These are phyloP conservation scores for Eupithecia vulgata DNA, from an alignment of 2,888 invertebrate species.

Conservation along the genomic window DNA sequence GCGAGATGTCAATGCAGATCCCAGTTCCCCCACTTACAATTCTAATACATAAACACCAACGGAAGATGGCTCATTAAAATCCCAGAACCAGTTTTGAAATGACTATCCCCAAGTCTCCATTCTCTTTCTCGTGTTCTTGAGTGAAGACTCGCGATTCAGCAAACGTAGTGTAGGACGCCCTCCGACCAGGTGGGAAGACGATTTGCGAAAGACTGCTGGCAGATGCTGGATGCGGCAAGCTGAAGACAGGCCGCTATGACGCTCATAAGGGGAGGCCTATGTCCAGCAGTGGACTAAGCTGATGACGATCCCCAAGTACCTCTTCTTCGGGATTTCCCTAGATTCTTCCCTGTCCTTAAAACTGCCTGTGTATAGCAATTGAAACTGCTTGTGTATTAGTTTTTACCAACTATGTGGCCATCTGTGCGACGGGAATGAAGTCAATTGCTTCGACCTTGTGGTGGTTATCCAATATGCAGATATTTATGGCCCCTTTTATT, in stretches of 20 bases:
- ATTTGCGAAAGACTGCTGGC: too few species aligned
- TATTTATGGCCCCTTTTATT: slow-evolving; percentile 26
- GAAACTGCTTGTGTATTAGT: slow-evolving; percentile 12
- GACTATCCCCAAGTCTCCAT: background rate
- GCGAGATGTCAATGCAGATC: too few species aligned
- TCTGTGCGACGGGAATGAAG: slow-evolving; percentile 33
- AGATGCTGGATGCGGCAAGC: too few species aligned
- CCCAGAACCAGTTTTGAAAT: background rate
- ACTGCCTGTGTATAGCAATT: slow-evolving; percentile 15
- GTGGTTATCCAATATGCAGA: slow-evolving; percentile 34
- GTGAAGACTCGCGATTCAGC: too few species aligned
- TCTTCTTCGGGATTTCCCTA: slow-evolving; percentile 5
- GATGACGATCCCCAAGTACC: background rate
- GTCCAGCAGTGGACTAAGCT: too few species aligned
- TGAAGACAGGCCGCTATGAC: too few species aligned
- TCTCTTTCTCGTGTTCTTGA: too few species aligned
- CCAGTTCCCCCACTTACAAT: too few species aligned
- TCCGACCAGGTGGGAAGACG: too few species aligned
- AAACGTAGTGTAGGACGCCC: too few species aligned
- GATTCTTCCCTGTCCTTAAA: slow-evolving; percentile 17
- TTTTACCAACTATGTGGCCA: background rate
- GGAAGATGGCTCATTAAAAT: background rate
- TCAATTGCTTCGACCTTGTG: slow-evolving; percentile 43
- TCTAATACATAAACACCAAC: too few species aligned
- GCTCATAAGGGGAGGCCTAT: too few species aligned